Evolutionary conservation across 2,797 vertebrate species (phyloP), one percentile per base, ranked within the genome.

Genomic region (Platyrinchus mystaceus): DNA sequence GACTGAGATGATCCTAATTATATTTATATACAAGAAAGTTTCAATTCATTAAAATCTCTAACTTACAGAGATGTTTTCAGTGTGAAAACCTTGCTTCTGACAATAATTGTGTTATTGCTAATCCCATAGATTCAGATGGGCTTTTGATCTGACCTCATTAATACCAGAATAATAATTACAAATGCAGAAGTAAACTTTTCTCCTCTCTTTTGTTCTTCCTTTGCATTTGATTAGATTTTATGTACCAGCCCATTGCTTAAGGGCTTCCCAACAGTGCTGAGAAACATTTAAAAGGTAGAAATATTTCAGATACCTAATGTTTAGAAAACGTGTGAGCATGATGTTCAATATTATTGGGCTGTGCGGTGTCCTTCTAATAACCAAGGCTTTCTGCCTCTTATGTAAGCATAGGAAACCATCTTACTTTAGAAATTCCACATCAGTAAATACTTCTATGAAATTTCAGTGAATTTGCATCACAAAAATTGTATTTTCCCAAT

Each of bases 101-200:
- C 79, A 87, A 58, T 87, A 94, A 84, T 16, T 63, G 58, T 55
- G 58, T 77, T 87, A 70, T 4, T 88, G 70, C 55, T 94, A 94
- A 96, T 91, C 87, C 52, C 75, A 80, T 0, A 82, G 83, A 94
- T 80, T 84, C 81, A 88, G 89, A 67, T 0, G 4, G 74, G 63
- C 63, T 96, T 93, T 90, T 85, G 73, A 90, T 88, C 62, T 93
- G 70, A 93, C 83, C 87, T 95, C 63, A 74, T 93, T 96, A 96
- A 93, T 82, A 60, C 28, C 67, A 90, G 74, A 91, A 89, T 44
- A 89, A 70, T 89, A 96, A 96, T 84, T 87, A 91, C 63, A 93
- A 91, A 91, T 44, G 56, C 62, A 62, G 59, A 91, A 87, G 70
- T 87, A 70, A 86, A 76, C 30, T 87, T 87, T 73, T 55, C 34